Base-by-base conservation (phyloP, 2,113 vertebrate genomes). In the Micromys minutus region DNA sequence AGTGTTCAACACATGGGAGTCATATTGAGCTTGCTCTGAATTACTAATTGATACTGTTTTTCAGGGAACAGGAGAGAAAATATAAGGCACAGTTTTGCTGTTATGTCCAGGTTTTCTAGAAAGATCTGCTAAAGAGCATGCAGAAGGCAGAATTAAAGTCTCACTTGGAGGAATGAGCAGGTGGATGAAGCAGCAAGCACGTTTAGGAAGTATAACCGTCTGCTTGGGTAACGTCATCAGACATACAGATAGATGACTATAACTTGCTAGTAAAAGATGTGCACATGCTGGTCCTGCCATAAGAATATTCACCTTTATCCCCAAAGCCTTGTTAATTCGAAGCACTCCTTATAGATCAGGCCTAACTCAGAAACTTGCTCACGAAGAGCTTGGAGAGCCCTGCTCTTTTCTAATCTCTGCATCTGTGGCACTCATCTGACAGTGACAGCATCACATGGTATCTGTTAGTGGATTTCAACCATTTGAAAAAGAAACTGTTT, bases 241-340 rank as follows among this genome's bases (percentile, higher is more conserved):
- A 81, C 67, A 80, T 36, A 74, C 36, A 84, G 57, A 88, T 39
- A 84, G 57, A 88, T 39, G 34, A 50, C 17, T 76, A 69, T 61
- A 39, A 69, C 57, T 90, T 75, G 55, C 42, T 52, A n/a, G 19
- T 79, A 88, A 52, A 83, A 92, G 21, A 31, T 26, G 16, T 88
- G 36, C 1, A 74, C 2, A 39, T 50, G 69, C 36, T 94, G 47
- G 19, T 42, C 9, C n/a, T 10, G 11, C 52, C 87, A 65, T 45
- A 90, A n/a, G n/a, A n/a, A 77, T 34, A 29, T 34, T 57, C 45
- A 92, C 9, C 9, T 21, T 22, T 84, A 42, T 69, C 59, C n/a
- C 61, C 52, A 96, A 92, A 91, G 42, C 31, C 63, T 75, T 87
- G 29, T 1, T 74, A 93, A 88, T 65, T 93, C 34, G 34, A 69